These are phyloP conservation scores for Clytia hemisphaerica DNA, from an alignment of 30 jellyfish, hydroid and myxozoan species.

Conservation along the genomic window DNA sequence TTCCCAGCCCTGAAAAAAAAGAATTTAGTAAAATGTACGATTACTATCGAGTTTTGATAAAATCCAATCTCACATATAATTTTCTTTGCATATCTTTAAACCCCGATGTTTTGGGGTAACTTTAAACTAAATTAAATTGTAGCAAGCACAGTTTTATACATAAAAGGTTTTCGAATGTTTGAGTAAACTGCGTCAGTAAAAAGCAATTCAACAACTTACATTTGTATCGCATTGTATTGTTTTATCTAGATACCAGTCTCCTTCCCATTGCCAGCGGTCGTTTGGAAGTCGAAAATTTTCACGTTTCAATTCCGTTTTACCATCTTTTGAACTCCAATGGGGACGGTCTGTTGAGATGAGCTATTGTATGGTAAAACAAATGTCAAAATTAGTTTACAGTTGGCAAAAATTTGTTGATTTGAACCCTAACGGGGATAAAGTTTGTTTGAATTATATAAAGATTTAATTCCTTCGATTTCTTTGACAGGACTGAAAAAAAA, in stretches of 20 bases:
- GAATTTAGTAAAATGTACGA: too few relatives aligned
- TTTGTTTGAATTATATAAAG: too few relatives aligned
- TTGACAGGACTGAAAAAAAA: too few relatives aligned
- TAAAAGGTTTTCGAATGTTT: not conserved
- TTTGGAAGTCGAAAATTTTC: conserved; percentile 39
- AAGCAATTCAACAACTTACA: conserved; percentile 26
- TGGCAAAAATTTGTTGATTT: too few relatives aligned
- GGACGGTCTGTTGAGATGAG: conserved; percentile 69
- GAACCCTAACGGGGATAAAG: too few relatives aligned
- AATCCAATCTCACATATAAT: too few relatives aligned
- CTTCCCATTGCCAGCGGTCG: conserved; percentile 85
- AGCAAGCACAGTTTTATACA: conserved; percentile 2
- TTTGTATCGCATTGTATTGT: conserved; percentile 55
- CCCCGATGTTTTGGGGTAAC: too few relatives aligned
- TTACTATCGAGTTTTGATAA: too few relatives aligned
- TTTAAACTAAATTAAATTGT: not conserved
- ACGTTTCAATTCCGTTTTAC: conserved; percentile 28
- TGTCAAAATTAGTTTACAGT: too few relatives aligned
- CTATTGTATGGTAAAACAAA: too few relatives aligned
- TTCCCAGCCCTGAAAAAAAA: conserved; percentile 82
- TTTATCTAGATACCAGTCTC: conserved; percentile 76
- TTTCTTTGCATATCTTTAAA: too few relatives aligned
- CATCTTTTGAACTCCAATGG: conserved; percentile 76
- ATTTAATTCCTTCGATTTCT: too few relatives aligned
- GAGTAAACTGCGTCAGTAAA: not conserved